Conservation (phyloP, 2,797 vertebrate genomes). For the Erithacus rubecula region DNA sequence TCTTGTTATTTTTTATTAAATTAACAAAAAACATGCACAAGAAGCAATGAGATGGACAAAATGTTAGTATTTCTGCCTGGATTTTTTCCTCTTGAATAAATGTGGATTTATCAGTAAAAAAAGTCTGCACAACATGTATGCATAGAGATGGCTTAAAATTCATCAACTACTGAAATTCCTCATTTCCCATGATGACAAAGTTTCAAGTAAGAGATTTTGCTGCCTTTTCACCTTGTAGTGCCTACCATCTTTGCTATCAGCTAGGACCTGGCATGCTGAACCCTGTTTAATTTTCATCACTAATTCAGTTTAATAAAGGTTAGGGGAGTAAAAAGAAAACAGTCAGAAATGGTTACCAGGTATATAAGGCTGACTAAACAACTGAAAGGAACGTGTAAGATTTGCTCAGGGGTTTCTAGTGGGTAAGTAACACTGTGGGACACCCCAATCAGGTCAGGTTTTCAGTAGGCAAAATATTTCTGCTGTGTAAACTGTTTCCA, state of each 20-base stretch:
- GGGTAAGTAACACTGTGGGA: neutral
- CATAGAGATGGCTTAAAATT: neutral
- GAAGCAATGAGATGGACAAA: constrained; percentile 57
- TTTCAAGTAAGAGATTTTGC: neutral
- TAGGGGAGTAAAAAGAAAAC: neutral
- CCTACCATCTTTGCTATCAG: neutral
- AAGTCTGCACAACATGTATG: neutral
- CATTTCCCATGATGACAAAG: neutral
- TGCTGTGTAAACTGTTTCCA: neutral
- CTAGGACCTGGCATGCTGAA: neutral
- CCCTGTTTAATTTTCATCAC: neutral
- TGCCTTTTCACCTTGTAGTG: neutral
- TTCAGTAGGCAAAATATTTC: neutral
- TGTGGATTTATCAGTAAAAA: neutral
- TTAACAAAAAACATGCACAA: constrained; percentile 21
- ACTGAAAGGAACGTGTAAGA: neutral
- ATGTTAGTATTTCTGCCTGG: constrained; percentile 49
- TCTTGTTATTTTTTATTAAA: constrained; percentile 33
- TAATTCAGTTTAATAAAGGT: neutral
- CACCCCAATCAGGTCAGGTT: neutral
- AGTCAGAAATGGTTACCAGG: neutral
- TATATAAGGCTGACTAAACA: neutral
- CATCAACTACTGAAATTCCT: constrained; percentile 17
- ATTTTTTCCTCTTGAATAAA: constrained; percentile 4
- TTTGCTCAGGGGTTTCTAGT: neutral